Conservation (phyloP, 2,888 invertebrate species). For the Sympetrum striolatum region DNA sequence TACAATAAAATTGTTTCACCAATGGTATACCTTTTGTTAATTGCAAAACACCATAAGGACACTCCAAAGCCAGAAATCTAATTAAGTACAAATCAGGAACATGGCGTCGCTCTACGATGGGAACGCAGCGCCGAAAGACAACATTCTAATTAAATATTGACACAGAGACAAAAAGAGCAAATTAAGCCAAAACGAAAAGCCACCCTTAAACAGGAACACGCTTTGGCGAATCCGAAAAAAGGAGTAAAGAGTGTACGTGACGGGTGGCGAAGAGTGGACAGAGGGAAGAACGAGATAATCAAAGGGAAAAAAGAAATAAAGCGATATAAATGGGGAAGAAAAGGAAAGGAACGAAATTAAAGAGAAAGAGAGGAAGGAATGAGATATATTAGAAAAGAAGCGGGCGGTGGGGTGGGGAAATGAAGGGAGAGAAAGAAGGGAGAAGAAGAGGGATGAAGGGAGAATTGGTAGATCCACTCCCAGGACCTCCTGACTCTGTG, state of each 20-base stretch:
- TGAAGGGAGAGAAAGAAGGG: not conserved
- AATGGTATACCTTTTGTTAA: too few species aligned
- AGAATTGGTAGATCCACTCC: constrained; percentile 42
- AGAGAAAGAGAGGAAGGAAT: constrained; percentile 5
- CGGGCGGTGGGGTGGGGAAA: not conserved
- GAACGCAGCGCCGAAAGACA: too few species aligned
- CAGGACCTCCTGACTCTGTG: constrained; percentile 31
- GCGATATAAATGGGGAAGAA: constrained; percentile 32
- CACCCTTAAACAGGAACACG: too few species aligned
- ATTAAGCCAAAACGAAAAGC: not conserved
- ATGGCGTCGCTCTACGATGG: too few species aligned
- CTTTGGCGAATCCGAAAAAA: not conserved
- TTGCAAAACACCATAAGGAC: too few species aligned
- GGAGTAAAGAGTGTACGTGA: not conserved
- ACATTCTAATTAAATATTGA: not conserved
- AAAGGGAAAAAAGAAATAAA: constrained; percentile 2
- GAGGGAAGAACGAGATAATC: not conserved
- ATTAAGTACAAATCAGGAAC: too few species aligned
- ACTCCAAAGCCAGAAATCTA: too few species aligned
- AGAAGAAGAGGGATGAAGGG: not conserved
- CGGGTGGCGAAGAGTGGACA: not conserved
- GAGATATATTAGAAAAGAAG: constrained; percentile 19
- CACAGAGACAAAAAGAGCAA: not conserved
- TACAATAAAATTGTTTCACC: too few species aligned
- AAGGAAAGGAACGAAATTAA: constrained; percentile 39